phyloP scores from a whole-genome alignment of 2,888 invertebrate species.

The Ashinkailepas kermadecensis region DNA sequence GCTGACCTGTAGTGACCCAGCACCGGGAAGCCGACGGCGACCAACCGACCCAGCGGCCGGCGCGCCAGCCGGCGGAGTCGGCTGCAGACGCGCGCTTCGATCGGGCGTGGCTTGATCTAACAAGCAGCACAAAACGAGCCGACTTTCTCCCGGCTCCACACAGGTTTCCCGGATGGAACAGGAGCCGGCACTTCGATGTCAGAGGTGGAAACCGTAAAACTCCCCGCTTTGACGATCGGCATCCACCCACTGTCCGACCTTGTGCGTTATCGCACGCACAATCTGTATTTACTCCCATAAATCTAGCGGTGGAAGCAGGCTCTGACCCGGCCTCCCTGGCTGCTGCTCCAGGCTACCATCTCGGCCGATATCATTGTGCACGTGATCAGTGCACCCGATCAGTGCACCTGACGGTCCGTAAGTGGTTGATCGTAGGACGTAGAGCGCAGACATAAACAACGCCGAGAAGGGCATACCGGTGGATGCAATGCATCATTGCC shows the following conservation, averaged over 20 bases:
- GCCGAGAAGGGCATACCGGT: neutral
- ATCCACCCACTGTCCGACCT: neutral
- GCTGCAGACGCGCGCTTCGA: neutral
- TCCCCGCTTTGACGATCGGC: neutral
- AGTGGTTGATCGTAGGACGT: neutral
- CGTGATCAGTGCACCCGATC: neutral
- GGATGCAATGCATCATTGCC: neutral
- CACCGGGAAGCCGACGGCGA: no score
- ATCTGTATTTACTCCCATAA: neutral
- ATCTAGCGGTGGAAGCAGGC: neutral
- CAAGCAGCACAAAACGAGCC: neutral
- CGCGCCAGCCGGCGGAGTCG: no score
- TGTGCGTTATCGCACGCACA: constrained; percentile 1
- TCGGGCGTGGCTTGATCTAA: neutral
- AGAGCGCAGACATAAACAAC: neutral
- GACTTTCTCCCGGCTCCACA: neutral
- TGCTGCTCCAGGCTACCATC: neutral
- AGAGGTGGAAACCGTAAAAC: neutral
- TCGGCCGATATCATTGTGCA: neutral
- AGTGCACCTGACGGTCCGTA: neutral
- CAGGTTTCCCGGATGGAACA: neutral
- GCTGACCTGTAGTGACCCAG: no score
- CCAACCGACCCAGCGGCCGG: no score
- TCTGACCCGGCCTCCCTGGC: neutral
- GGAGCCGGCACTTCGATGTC: neutral